Base-by-base conservation (phyloP, 2,888 invertebrate species). In the Eupithecia insigniata region DNA sequence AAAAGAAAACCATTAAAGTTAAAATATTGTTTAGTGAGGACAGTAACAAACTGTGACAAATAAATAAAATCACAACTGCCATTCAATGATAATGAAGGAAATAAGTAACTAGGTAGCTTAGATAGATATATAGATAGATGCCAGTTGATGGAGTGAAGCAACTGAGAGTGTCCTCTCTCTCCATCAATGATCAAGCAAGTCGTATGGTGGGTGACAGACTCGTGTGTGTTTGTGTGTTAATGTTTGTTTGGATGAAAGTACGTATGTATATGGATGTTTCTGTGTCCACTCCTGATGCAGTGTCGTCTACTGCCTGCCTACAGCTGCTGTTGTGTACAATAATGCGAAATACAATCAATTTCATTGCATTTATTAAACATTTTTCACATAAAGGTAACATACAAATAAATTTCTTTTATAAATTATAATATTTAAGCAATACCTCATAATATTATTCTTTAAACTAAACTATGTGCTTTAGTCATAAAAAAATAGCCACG, bases 321-420 rank as follows among this genome's bases (percentile, higher is more conserved):
- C 58, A 14, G 12, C 65, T 16, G 74, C 26, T 81, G 80, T 85
- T 81, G 86, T 89, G 89, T 90, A 85, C 86, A 93, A 93, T 91
- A 93, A 93, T 91, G 92, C 92, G 89, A 92, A 90, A 88, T 88
- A 88, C 88, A 81, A 89, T 89, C 89, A 90, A 90, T 90, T 91
- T 87, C 70, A 92, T 90, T 92, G 92, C 92, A 84, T 93, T 93
- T 93, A 93, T 93, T 93, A 89, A 92, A 92, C 87, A 92, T 83
- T 88, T 90, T 92, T 92, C 88, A 93, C 93, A 92, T 92, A 91
- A 88, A 92, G 90, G 90, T 93, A 92, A 93, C 92, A 93, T 93
- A 93, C 92, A 93, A 90, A 88, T 79, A 89, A 85, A 77, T 80
- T 87, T 87, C 85, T 87, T 83, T 90, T 83, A 92, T 92, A 92